Conservation (phyloP, 2,888 invertebrate species). For the Drosophila siamana region DNA sequence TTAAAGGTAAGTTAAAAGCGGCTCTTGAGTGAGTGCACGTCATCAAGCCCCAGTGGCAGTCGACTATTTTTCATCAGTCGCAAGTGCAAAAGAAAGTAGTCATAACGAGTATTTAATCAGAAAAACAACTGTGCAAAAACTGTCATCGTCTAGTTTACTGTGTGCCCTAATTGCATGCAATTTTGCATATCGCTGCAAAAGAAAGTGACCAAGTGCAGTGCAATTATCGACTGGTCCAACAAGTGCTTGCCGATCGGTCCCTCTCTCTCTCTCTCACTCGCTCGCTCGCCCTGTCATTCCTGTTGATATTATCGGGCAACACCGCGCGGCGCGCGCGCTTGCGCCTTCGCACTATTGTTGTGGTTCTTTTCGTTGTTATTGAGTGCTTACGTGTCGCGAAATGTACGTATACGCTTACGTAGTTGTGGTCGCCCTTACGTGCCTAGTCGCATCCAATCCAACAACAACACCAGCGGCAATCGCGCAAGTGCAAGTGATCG, state of each 20-base stretch:
- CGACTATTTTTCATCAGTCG: conserved; percentile 9
- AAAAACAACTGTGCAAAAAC: background rate
- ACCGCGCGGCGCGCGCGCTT: conserved; percentile 47
- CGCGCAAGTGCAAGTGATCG: conserved; percentile 55
- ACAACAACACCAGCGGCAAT: background rate
- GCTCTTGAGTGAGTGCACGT: conserved; percentile 61
- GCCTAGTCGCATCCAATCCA: conserved; percentile 28
- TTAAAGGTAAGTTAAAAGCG: conserved; percentile 55
- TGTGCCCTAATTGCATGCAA: conserved; percentile 15
- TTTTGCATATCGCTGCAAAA: conserved; percentile 24
- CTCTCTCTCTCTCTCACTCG: background rate
- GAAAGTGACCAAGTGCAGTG: conserved; percentile 30
- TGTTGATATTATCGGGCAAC: background rate
- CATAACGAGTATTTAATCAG: background rate
- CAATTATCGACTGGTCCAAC: conserved; percentile 41
- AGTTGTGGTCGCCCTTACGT: conserved; percentile 31
- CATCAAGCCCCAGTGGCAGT: conserved; percentile 43
- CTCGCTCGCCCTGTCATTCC: background rate
- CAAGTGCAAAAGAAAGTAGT: conserved; percentile 46
- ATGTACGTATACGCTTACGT: conserved; percentile 48
- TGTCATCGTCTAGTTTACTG: conserved; percentile 8
- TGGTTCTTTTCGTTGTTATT: conserved; percentile 33
- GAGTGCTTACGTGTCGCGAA: conserved; percentile 57
- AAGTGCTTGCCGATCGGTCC: conserved; percentile 33
- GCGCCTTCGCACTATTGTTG: conserved; percentile 49